Evolutionary conservation across 92 coral and sea anemone species (phyloP), one percentile per base, ranked within the genome.

Genomic region (Meandrina meandrites): DNA sequence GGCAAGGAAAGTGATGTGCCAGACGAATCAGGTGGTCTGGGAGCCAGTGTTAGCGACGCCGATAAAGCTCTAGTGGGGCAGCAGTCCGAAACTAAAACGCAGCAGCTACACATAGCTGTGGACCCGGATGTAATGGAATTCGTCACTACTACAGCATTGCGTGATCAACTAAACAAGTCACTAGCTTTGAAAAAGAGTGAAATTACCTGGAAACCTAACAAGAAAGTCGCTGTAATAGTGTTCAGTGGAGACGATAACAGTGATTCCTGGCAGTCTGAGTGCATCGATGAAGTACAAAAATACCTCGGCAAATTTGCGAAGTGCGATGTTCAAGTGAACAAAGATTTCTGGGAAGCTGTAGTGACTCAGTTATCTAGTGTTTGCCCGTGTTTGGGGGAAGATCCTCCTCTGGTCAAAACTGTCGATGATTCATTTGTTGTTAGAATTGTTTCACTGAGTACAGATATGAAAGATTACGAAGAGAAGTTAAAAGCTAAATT

Each of bases 121-220:
- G 97, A 94, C 80, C 30, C 88, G 16, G 92, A 90, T 57, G 81
- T 87, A 34, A 94, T 94, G 97, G 90, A 90, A 58, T 90, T 79
- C 88, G 73, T 88, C 50, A 84, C 69, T 0, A 31, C 79, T 5
- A 73, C 92, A 14, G 50, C 40, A 6, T 82, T 82, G 56, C 31
- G 36, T 24, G 75, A 56, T 34, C 77, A 92, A 56, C 83, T 92
- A 1, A 87, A 76, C 58, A 67, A 79, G 4, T 45, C 86, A 2
- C 88, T 94, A 31, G 79, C 79, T 56, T 81, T 54, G 15, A 78
- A 75, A 30, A 80, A 75, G 24, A 62, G 84, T 56, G 69, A 82
- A 19, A n/a, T 90, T 11, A 58, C 50, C 48, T 90, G 92, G 92
- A 81, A 66, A n/a, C 64, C 70, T 7, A 84, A 80, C 37, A 27